Conservation (phyloP, 2,797 vertebrate genomes). For the Argentina silus region DNA sequence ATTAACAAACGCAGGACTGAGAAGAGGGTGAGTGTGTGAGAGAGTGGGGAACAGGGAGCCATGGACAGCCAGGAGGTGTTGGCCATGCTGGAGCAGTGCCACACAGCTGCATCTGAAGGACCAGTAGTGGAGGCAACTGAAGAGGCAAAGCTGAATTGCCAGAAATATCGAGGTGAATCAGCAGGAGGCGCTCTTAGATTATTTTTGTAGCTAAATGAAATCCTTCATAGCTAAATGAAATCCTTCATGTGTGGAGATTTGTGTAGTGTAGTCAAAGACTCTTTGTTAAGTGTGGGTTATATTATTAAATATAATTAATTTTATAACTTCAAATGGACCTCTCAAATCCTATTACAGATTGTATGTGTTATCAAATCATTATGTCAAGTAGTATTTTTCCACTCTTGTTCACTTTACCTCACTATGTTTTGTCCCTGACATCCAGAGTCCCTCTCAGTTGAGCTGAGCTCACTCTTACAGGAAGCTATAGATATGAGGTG, state of each 20-base stretch:
- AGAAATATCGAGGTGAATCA: slow-evolving; percentile 81
- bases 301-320: neutral
- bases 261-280: neutral
- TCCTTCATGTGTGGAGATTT: neutral
- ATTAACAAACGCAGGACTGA: neutral
- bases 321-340: neutral
- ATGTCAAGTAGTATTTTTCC: neutral
- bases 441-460: slow-evolving; percentile 82
- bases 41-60: slow-evolving; percentile 22
- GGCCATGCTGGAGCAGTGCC: slow-evolving; percentile 82
- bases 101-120: slow-evolving; percentile 56
- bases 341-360: neutral
- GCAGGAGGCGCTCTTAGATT: slow-evolving; percentile 38
- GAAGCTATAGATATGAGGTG: slow-evolving; percentile 93
- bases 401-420: neutral
- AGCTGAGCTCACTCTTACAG: slow-evolving; percentile 86
- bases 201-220: neutral
- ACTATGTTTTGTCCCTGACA: slow-evolving; percentile 10
- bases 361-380: neutral
- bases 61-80: slow-evolving; percentile 74
- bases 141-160: slow-evolving; percentile 61
- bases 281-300: neutral
- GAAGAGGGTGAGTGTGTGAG: neutral
- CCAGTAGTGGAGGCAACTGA: slow-evolving; percentile 44
- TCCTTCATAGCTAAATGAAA: neutral